phyloP scores from a whole-genome alignment of 2,888 invertebrate species.

The Agrotis exclamationis region DNA sequence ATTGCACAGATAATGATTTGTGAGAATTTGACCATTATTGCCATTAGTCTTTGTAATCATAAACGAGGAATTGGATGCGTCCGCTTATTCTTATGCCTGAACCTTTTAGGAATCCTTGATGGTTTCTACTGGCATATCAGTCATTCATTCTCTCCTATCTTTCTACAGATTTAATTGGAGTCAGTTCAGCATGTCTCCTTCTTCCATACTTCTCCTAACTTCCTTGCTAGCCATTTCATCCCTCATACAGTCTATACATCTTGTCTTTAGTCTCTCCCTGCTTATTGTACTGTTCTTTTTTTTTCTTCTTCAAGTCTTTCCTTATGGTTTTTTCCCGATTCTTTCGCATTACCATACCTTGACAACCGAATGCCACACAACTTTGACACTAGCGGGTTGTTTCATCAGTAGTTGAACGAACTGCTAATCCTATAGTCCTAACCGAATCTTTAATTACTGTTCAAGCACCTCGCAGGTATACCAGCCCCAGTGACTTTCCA shows the following conservation, averaged over 20 bases:
- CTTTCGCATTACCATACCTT: neutral
- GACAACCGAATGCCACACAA: too few relatives aligned
- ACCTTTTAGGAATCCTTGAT: neutral
- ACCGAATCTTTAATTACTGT: too few relatives aligned
- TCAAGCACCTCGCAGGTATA: neutral
- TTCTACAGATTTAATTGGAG: neutral
- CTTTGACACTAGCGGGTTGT: neutral
- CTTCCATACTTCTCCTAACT: neutral
- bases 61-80: neutral
- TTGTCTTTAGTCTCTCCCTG: neutral
- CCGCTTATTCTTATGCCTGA: neutral
- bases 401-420: too few relatives aligned
- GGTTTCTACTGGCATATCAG: neutral
- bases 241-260: neutral
- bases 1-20: slow-evolving; percentile 22
- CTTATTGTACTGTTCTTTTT: too few relatives aligned
- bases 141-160: too few relatives aligned
- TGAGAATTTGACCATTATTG: slow-evolving; percentile 14
- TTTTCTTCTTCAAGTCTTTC: neutral
- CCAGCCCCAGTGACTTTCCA: too few relatives aligned
- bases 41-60: neutral
- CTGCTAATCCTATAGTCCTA: too few relatives aligned
- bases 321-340: neutral
- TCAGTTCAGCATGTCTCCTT: neutral
- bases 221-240: neutral